Percentiles rank a stretch among this genome's conserved stretches.
phyloP scores from a whole-genome alignment of 2,888 invertebrate species.

The Colostygia pectinataria region DNA sequence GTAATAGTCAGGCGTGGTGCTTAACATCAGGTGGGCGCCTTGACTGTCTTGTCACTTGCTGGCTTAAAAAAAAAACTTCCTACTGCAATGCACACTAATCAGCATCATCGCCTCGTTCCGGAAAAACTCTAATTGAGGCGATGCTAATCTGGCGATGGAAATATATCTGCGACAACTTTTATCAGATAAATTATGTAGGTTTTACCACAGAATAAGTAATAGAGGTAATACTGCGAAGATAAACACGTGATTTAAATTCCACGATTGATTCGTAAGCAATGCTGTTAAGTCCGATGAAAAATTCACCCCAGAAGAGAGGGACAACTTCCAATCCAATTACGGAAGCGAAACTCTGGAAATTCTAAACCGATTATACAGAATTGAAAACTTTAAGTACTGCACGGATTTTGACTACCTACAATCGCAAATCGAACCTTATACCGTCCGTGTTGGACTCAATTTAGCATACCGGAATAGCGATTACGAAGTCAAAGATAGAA shows the following conservation, averaged over 20 bases:
- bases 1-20: too few relatives aligned
- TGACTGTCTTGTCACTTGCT: too few relatives aligned
- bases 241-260: slow-evolving; percentile 44
- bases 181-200: too few relatives aligned
- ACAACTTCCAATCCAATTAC: slow-evolving; percentile 79
- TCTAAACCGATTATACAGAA: slow-evolving; percentile 83
- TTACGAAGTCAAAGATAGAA: slow-evolving; percentile 76
- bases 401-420: slow-evolving; percentile 57
- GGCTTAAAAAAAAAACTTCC: too few relatives aligned
- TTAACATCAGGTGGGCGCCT: too few relatives aligned
- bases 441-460: slow-evolving; percentile 48
- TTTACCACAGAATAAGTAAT: too few relatives aligned
- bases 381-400: slow-evolving; percentile 82
- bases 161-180: too few relatives aligned
- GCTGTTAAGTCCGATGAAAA: slow-evolving; percentile 63
- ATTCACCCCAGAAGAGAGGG: slow-evolving; percentile 58
- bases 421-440: slow-evolving; percentile 59
- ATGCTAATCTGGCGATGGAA: too few relatives aligned
- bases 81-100: too few relatives aligned
- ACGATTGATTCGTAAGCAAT: slow-evolving; percentile 57
- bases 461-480: slow-evolving; percentile 46
- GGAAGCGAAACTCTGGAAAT: slow-evolving; percentile 77
- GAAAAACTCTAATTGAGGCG: too few relatives aligned
- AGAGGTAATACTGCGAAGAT: slow-evolving; percentile 31
- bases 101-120: too few relatives aligned